Percentiles rank a stretch among this genome's conserved stretches.
phyloP scores from a whole-genome alignment of 2,797 vertebrate genomes.

The Pseudotriccus pelzelni region DNA sequence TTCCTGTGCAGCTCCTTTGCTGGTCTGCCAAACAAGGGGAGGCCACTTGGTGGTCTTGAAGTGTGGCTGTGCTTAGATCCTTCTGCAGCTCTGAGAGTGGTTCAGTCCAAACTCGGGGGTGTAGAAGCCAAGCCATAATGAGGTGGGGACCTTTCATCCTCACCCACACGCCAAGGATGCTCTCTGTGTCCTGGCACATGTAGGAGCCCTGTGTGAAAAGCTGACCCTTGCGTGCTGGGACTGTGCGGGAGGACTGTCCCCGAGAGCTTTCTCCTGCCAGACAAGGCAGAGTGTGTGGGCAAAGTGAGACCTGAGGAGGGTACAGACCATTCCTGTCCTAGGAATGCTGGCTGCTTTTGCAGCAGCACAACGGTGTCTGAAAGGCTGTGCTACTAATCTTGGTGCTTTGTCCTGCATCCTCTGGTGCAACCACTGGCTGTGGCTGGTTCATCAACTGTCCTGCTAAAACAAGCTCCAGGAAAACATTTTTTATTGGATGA shows the following conservation, averaged over 20 bases:
- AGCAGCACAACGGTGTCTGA: neutral
- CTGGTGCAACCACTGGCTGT: neutral
- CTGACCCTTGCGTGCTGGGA: neutral
- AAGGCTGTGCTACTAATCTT: neutral
- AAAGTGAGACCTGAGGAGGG: neutral
- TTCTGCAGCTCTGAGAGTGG: neutral
- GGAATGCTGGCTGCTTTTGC: fast-evolving
- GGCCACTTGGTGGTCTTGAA: neutral
- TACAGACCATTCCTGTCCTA: neutral
- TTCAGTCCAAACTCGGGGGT: fast-evolving
- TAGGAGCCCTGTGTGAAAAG: neutral
- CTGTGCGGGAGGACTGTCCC: neutral
- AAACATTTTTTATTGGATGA: constrained; percentile 10
- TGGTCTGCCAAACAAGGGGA: neutral
- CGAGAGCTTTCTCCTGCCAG: neutral
- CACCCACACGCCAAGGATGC: fast-evolving
- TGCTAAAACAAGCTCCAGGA: neutral
- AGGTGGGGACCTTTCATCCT: neutral
- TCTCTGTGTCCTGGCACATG: neutral
- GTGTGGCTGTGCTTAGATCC: neutral
- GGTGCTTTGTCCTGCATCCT: neutral
- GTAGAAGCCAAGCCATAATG: neutral
- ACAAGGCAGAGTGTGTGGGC: neutral
- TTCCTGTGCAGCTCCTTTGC: neutral
- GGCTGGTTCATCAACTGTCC: neutral